Conservation (phyloP, 2,888 invertebrate species). For the Temnothorax unifasciatus region DNA sequence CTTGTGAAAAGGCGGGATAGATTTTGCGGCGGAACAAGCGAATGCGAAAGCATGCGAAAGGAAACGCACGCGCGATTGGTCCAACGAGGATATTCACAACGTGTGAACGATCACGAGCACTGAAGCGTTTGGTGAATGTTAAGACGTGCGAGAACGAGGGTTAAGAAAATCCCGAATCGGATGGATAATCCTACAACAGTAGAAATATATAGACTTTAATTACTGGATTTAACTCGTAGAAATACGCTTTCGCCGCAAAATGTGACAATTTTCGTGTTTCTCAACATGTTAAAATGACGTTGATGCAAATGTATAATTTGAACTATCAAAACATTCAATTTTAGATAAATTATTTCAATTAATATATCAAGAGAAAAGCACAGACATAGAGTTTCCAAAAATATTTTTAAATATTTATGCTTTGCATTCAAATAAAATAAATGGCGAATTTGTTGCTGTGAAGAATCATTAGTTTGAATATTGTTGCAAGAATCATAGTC, state of each 20-base stretch:
- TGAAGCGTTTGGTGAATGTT: slow-evolving; percentile 77
- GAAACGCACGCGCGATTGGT: slow-evolving; percentile 77
- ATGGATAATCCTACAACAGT: slow-evolving; percentile 33
- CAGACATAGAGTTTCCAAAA: neutral
- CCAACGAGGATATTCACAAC: slow-evolving; percentile 79
- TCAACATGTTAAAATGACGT: neutral
- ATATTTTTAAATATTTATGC: neutral
- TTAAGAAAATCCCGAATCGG: slow-evolving; percentile 68
- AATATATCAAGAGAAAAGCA: neutral
- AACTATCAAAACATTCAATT: neutral
- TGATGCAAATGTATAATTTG: neutral
- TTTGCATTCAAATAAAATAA: neutral
- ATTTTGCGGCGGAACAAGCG: slow-evolving; percentile 75
- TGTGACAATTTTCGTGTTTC: neutral
- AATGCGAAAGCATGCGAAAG: slow-evolving; percentile 78
- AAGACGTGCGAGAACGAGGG: slow-evolving; percentile 77
- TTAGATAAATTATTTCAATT: neutral
- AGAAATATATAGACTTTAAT: slow-evolving; percentile 5
- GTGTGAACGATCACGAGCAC: slow-evolving; percentile 79
- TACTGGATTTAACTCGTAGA: neutral
- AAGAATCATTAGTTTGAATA: neutral
- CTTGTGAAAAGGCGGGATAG: slow-evolving; percentile 6
- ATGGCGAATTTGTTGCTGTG: neutral
- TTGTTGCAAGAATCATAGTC: neutral
- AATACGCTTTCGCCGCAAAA: neutral